These are phyloP conservation scores for Discoglossus pictus DNA, from an alignment of 2,797 vertebrate genomes.

Conservation along the genomic window DNA sequence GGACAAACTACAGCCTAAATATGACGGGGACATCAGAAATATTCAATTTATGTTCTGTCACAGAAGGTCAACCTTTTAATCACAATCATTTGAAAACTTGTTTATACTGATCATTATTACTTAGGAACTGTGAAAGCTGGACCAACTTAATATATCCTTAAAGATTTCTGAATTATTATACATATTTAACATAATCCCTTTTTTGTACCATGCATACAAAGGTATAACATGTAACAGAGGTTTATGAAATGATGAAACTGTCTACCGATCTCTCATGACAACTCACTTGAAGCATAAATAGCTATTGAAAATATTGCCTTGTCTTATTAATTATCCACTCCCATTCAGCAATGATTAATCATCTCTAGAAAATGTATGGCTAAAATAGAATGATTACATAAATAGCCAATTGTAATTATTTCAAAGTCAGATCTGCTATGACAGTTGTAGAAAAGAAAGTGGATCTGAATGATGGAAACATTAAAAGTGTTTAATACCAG, in stretches of 20 bases:
- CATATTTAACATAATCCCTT: too few species aligned
- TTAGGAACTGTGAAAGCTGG: too few species aligned
- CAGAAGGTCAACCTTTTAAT: too few species aligned
- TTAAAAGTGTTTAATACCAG: neutral
- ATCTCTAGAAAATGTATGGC: slow-evolving; percentile 47
- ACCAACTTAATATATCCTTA: too few species aligned
- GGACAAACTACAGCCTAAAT: too few species aligned
- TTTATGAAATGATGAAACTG: slow-evolving; percentile 14
- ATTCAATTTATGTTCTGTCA: too few species aligned
- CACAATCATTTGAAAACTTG: too few species aligned
- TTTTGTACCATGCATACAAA: neutral
- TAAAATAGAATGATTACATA: slow-evolving; percentile 44
- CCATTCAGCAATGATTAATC: slow-evolving; percentile 51
- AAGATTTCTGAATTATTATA: too few species aligned
- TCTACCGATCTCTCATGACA: neutral
- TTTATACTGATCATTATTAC: too few species aligned
- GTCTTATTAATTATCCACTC: slow-evolving; percentile 51
- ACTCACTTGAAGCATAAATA: slow-evolving; percentile 44
- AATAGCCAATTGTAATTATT: slow-evolving; percentile 40
- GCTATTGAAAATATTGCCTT: slow-evolving; percentile 52
- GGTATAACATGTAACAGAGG: neutral
- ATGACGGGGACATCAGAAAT: too few species aligned
- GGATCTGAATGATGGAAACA: neutral
- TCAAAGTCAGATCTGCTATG: slow-evolving; percentile 24
- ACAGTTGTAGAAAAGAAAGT: neutral